phyloP scores from a whole-genome alignment of 2,113 vertebrate species.

The Hystrix brachyura region DNA sequence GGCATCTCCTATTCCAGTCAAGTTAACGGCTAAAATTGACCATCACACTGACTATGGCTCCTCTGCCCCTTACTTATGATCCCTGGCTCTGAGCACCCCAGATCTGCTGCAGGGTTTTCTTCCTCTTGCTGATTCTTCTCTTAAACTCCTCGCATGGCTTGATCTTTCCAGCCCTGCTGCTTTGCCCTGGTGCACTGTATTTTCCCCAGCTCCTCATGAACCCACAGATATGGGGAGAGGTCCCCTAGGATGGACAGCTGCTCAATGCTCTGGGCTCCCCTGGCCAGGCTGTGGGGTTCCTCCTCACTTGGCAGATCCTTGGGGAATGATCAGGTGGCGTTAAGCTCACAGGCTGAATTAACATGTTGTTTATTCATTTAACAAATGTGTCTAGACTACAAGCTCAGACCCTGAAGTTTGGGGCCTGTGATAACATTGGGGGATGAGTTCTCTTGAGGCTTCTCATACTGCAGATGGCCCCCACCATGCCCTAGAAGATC shows the following conservation, averaged over 20 bases:
- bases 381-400: not conserved
- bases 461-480: not conserved
- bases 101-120: not conserved
- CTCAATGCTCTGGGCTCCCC: not conserved
- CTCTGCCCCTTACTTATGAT: not conserved
- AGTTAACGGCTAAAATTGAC: not conserved
- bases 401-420: not conserved
- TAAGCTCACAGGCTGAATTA: not conserved
- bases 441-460: not conserved
- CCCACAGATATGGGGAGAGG: not conserved
- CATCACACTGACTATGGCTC: not conserved
- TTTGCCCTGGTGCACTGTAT: not conserved
- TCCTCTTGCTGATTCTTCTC: not conserved
- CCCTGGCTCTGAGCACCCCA: not conserved
- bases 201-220: not conserved
- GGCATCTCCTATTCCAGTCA: not conserved
- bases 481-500: not conserved
- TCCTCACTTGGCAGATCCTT: not conserved
- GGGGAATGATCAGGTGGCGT: no score
- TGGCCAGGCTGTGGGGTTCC: not conserved
- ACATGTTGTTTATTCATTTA: not conserved
- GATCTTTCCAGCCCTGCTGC: not conserved
- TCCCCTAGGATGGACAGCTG: not conserved
- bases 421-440: not conserved
- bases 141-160: not conserved